These are phyloP conservation scores for Smittia sp. DNA, from an alignment of 2,888 invertebrate species.

Conservation along the genomic window DNA sequence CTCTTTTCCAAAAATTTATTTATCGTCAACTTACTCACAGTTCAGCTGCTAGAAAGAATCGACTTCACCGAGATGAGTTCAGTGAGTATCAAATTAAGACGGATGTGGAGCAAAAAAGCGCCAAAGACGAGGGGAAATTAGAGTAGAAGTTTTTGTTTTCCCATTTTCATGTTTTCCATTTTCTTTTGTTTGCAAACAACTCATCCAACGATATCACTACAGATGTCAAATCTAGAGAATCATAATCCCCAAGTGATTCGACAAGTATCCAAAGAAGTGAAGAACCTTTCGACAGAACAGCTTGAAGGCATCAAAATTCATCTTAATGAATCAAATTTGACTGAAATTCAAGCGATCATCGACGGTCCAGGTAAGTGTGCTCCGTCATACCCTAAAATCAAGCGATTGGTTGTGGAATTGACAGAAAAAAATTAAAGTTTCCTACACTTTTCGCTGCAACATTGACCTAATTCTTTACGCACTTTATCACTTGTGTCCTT, in stretches of 20 bases:
- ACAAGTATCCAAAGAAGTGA: conserved; percentile 84
- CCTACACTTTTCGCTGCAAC: not conserved
- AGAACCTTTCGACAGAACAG: conserved; percentile 74
- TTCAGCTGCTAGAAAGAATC: not conserved
- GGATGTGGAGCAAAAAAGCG: not conserved
- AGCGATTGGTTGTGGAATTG: too few relatives aligned
- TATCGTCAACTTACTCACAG: not conserved
- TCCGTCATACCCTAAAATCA: too few relatives aligned
- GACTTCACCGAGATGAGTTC: conserved; percentile 24
- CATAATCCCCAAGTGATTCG: conserved; percentile 89
- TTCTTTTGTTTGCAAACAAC: not conserved
- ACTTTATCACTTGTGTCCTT: not conserved
- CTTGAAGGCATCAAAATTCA: conserved; percentile 89
- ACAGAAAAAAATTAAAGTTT: not conserved
- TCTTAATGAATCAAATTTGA: conserved; percentile 89
- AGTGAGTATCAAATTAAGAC: conserved; percentile 11
- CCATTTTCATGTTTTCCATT: conserved; percentile 22
- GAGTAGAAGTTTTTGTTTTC: conserved; percentile 19
- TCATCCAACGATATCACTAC: conserved; percentile 44
- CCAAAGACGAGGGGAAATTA: conserved; percentile 27
- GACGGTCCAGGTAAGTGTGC: conserved; percentile 79
- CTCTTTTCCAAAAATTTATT: not conserved
- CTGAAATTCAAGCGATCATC: conserved; percentile 88
- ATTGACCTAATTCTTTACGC: conserved; percentile 3
- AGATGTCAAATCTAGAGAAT: conserved; percentile 92